Base-by-base conservation (phyloP, 2,888 invertebrate genomes). In the Ornithoptera alexandrae region DNA sequence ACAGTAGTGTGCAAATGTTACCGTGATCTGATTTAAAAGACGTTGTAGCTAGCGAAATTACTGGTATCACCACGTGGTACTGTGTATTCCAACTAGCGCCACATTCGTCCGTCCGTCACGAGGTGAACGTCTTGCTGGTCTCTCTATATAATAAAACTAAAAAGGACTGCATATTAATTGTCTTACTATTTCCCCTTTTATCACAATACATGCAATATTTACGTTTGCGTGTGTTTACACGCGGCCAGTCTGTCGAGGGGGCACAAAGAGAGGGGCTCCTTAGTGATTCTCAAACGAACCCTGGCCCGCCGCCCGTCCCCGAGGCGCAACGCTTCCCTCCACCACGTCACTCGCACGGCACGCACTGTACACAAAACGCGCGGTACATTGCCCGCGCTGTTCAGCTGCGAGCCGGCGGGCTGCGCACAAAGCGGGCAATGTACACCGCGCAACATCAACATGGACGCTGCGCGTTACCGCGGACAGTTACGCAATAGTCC, bases 141-240 rank as follows among this genome's bases (percentile, higher is more conserved):
- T 30, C 22, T 22, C 22, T 1, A 22, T 22, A 22, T 22, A 22
- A 30, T 5, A 4, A 30, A 30, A 30, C 30, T 30, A 39, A 39
- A 39, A 12, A 46, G 0, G 46, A 15, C 46, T 46, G 15, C 4
- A 15, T 46, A 46, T 12, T 46, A 12, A 46, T 46, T 15, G 12
- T 46, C 15, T 46, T 3, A 46, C 46, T 15, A 50, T 15, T 60
- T 12, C 22, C 62, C 56, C 58, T 59, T 59, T n/a, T 36, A 36
- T 24, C 15, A 53, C 60, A 70, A 70, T 73, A 69, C 68, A 72
- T 75, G 71, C 72, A 73, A 74, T 72, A 72, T 73, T 73, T 70
- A 64, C 73, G 73, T 72, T 73, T 71, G 71, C 68, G 30, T 46
- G 18, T 70, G 70, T 70, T 67, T 70, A 76, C 75, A 74, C 70